phyloP scores from a whole-genome alignment of 2,797 vertebrate species.

The Hafferia zeledoni region DNA sequence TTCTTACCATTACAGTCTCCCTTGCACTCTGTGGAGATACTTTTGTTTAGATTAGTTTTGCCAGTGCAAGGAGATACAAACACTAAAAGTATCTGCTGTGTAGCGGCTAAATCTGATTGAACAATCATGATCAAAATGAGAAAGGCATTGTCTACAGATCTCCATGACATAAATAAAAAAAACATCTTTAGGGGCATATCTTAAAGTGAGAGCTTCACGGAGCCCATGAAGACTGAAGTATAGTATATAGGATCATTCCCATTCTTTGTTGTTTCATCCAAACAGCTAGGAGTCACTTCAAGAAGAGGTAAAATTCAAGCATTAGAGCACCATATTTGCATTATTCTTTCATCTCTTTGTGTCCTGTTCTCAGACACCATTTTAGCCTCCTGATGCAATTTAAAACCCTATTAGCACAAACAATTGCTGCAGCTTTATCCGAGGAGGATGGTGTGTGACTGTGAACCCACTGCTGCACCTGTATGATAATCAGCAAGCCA shows the following conservation, averaged over 20 bases:
- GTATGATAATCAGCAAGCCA: constrained; percentile 8
- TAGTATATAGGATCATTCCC: fast-evolving
- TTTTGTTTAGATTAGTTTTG: not conserved
- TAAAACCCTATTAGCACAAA: not conserved
- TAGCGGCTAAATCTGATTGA: not conserved
- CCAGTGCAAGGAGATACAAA: not conserved
- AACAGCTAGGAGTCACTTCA: not conserved
- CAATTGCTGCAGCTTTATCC: not conserved
- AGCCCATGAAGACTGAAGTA: not conserved
- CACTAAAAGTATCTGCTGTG: fast-evolving
- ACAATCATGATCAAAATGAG: not conserved
- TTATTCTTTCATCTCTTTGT: not conserved
- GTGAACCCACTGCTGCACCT: not conserved
- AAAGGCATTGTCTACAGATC: not conserved
- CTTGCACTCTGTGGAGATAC: not conserved
- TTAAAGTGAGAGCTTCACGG: not conserved
- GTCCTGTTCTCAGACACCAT: not conserved
- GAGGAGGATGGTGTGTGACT: not conserved
- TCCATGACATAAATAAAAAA: not conserved
- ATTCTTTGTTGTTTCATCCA: not conserved
- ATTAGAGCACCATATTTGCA: not conserved
- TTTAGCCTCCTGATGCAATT: not conserved
- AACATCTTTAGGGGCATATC: not conserved
- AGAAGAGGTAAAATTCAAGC: not conserved
- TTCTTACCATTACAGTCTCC: not conserved